Evolutionary conservation across 2,888 invertebrate genomes (phyloP), one percentile per base, ranked within the genome.

Genomic region (Ornithoptera priamus): DNA sequence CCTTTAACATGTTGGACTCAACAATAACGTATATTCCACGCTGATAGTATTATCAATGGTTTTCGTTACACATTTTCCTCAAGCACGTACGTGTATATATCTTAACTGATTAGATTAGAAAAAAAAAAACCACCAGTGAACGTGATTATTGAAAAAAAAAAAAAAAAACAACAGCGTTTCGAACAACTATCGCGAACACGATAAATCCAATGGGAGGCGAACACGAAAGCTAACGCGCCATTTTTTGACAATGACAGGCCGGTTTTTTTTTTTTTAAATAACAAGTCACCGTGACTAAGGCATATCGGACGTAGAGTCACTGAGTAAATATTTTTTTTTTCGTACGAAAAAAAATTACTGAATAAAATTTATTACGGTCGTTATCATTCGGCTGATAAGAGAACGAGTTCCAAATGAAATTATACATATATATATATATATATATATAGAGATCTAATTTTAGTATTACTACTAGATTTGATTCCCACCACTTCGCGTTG

Each of bases 91-190:
- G 53, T 22, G 22, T 53, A 17, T 15, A n/a, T 53, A 53, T n/a
- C 53, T 63, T 56, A 57, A 53, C 62, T 22, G 65, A 42, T 65
- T 39, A 65, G 65, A 57, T 57, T 30, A 30, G 50, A 39, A 39
- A 8, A 39, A 8, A 46, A 50, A 18, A 50, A 50, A 62, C 2
- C 15, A 20, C 42, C 22, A 15, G 20, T n/a, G 1, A 18, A 18
- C 24, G n/a, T 10, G 20, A 58, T 22, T 20, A 12, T 58, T n/a
- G 10, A 12, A 22, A 22, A n/a, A 39, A 39, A 58, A 58, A 20
- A 12, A 5, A 12, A 39, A 58, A 58, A 20, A 12, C 1, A 12
- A 1, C 12, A 24, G 12, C 20, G 17, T 63, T 62, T 62, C 24
- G 30, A 22, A 62, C 5, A 30, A 30, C 2, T 3, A 30, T 0